Evolutionary conservation across 2,888 invertebrate species (phyloP).

Genomic region (Onthophagus sagittarius): DNA sequence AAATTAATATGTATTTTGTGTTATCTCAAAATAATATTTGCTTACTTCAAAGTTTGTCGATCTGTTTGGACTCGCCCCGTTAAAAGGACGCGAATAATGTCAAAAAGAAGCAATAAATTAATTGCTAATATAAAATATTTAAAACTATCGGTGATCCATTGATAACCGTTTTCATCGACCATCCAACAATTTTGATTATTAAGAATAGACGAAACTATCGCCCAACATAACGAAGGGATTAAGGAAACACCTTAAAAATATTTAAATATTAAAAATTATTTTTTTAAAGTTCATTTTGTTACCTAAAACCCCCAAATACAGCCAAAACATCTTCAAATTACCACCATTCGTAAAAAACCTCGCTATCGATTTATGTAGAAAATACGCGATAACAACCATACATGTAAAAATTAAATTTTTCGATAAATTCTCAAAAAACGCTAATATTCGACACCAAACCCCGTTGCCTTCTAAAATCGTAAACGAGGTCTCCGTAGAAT

Average conservation of each 20-base stretch:
- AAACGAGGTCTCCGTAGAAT: slow-evolving; percentile 45
- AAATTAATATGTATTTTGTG: slow-evolving; percentile 24
- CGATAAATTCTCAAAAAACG: slow-evolving; percentile 54
- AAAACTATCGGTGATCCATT: slow-evolving; percentile 61
- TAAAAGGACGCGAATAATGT: slow-evolving; percentile 62
- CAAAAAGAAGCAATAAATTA: slow-evolving; percentile 59
- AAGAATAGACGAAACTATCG: slow-evolving; percentile 50
- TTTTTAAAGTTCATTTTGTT: slow-evolving; percentile 24
- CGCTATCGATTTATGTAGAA: slow-evolving; percentile 63
- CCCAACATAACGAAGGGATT: slow-evolving; percentile 56
- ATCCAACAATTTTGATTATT: slow-evolving; percentile 61
- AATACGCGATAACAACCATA: slow-evolving; percentile 65
- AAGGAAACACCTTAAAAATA: slow-evolving; percentile 44
- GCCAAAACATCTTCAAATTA: slow-evolving; percentile 51
- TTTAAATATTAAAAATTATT: not conserved
- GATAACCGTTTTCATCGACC: slow-evolving; percentile 54
- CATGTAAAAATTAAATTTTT: slow-evolving; percentile 63
- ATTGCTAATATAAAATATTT: slow-evolving; percentile 55
- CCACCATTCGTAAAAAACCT: slow-evolving; percentile 54
- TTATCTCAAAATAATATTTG: not conserved
- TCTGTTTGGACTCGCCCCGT: slow-evolving; percentile 51
- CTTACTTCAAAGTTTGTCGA: slow-evolving; percentile 36
- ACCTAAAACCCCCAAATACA: slow-evolving; percentile 52
- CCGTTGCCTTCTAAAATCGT: slow-evolving; percentile 52
- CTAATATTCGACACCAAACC: slow-evolving; percentile 53